Base-by-base conservation (phyloP, 2,797 vertebrate species). In the Danio tinwini region DNA sequence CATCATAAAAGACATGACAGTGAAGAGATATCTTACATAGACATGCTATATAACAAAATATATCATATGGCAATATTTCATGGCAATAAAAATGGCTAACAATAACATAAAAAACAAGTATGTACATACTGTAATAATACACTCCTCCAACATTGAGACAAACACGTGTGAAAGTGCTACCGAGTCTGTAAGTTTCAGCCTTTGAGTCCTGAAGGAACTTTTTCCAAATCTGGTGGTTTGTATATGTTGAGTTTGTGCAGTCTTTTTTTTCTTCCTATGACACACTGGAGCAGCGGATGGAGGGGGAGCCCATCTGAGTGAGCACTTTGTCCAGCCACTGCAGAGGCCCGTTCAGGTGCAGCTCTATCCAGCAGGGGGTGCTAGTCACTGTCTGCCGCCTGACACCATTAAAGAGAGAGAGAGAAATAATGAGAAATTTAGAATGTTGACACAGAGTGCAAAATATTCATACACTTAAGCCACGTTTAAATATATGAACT, bases 301-400 rank as follows among this genome's bases (percentile, higher is more conserved):
- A 96, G 0, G 98, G 98, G 61, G 98, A 99, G 87, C 97, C 98
- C 98, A 99, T 99, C 52, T 99, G 98, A 0, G 97, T 99, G 9
- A 99, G 96, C 82, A 99, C 97, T 90, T 98, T 99, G 93, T 99
- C 98, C 49, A 99, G 93, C 98, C 97, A 99, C 90, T 99, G 98
- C 91, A 99, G 78, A 29, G 98, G 98, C 2, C 98, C 98, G 0
- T 99, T 99, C 45, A 99, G 95, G 88, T 99, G 98, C 87, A 99
- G 96, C 89, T 99, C 98, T 0, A 99, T 99, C 98, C 98, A 99
- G 94, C 98, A 99, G 89, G 98, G 98, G 87, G 98, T 99, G 92
- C 98, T 99, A 87, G 98, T 99, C 91, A 99, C 97, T 0, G 97
- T 99, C 93, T 99, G 98, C 76, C 98, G 94, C 93, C 97, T 98